Evolutionary conservation across 2,888 invertebrate species (phyloP).

Genomic region (Diaprepes abbreviatus): DNA sequence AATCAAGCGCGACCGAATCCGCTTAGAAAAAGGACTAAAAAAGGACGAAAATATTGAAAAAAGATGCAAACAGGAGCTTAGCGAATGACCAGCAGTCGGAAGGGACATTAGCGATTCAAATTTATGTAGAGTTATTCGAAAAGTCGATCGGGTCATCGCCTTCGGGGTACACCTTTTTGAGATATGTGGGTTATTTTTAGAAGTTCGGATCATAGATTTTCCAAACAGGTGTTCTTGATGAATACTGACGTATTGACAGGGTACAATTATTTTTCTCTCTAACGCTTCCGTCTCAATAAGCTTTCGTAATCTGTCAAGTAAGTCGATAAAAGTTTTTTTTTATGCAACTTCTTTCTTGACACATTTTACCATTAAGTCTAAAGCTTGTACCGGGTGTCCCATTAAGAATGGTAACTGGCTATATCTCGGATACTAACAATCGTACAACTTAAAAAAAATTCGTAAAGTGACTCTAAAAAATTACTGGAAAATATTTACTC

Average conservation of each 20-base stretch:
- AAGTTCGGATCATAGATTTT: constrained; percentile 10
- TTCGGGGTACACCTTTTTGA: constrained; percentile 44
- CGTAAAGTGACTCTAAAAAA: too few species aligned
- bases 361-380: too few species aligned
- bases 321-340: too few species aligned
- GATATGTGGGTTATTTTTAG: constrained; percentile 44
- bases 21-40: constrained; percentile 46
- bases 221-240: background rate
- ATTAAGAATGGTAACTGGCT: too few species aligned
- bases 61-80: constrained; percentile 43
- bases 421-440: too few species aligned
- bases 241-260: constrained; percentile 5
- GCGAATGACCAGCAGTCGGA: constrained; percentile 45
- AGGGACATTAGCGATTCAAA: constrained; percentile 48
- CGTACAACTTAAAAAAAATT: too few species aligned
- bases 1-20: constrained; percentile 48
- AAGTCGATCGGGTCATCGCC: constrained; percentile 50
- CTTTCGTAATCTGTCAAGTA: too few species aligned
- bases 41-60: constrained; percentile 38
- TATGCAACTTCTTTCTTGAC: too few species aligned
- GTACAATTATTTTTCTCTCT: background rate
- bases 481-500: too few species aligned
- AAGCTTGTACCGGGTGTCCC: too few species aligned
- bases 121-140: constrained; percentile 50
- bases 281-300: constrained; percentile 1